Evolutionary conservation across 2,888 invertebrate species (phyloP), one percentile per base, ranked within the genome.

Genomic region (Drosophila affinis): DNA sequence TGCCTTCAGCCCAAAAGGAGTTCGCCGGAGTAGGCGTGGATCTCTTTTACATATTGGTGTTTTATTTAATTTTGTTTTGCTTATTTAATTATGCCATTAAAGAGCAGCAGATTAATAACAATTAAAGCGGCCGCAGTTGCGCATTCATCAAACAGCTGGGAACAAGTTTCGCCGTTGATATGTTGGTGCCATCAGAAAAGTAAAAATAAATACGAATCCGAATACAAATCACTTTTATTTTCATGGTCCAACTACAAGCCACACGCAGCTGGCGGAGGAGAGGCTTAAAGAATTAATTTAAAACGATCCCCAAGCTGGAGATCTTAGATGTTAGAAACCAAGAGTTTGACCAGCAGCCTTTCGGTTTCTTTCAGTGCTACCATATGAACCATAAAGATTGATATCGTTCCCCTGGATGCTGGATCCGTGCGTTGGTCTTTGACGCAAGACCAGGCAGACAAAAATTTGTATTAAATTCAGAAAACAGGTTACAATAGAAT

Each of bases 181-280:
- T 49, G 55, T 64, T 58, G 55, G 63, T 80, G 72, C 69, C 72
- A 81, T 65, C 60, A 58, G 39, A 27, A 55, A 45, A 60, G 52
- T 51, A 32, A 60, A 62, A 46, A 75, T 53, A 51, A 58, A 47
- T 9, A 14, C 14, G 21, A 21, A 54, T 47, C 45, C 51, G 47
- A 52, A 77, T 80, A 72, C 81, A 84, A 87, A 81, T 82, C 86
- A 83, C 85, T 87, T 79, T 83, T 83, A 78, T 87, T 87, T 83
- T 83, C 83, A 70, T 77, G 69, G 44, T 58, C 58, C 72, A 67
- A 73, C 76, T 63, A 68, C 49, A 54, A 17, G 62, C 24, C 2
- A 34, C 62, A 39, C 27, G 65, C 67, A 68, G 68, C 69, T 45
- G 60, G 60, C 9, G 49, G n/a, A 10, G 48, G n/a, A 21, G 21